A percentile compares a stretch with the other conserved stretches of the same genome.
phyloP scores from a whole-genome alignment of 2,888 invertebrate species.

The Spodoptera picta region DNA sequence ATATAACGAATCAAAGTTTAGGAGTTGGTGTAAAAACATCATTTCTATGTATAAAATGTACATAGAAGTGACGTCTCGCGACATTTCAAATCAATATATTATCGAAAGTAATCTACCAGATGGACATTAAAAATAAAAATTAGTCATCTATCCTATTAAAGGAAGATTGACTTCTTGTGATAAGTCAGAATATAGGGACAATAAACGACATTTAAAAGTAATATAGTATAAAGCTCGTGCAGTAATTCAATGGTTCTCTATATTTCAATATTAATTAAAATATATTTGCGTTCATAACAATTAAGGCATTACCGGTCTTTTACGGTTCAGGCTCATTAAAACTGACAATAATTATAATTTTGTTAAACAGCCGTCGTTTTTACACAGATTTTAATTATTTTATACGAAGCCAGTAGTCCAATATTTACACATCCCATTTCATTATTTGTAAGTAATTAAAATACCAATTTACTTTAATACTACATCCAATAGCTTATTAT shows the following conservation, averaged over 20 bases:
- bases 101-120: too few relatives aligned
- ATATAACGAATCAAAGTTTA: too few relatives aligned
- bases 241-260: not conserved
- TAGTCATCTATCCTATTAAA: too few relatives aligned
- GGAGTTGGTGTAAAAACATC: too few relatives aligned
- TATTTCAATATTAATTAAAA: constrained; percentile 11
- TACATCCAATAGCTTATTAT: too few relatives aligned
- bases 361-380: not conserved
- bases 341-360: constrained; percentile 9
- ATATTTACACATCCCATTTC: not conserved
- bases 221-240: not conserved
- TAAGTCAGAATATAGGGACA: too few relatives aligned
- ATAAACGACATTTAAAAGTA: not conserved
- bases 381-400: constrained; percentile 1
- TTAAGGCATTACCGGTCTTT: constrained; percentile 6
- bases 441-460: not conserved
- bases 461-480: too few relatives aligned
- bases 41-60: too few relatives aligned
- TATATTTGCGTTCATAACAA: constrained; percentile 11
- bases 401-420: not conserved
- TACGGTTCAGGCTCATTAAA: constrained; percentile 20
- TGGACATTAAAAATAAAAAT: too few relatives aligned
- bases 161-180: too few relatives aligned
- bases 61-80: too few relatives aligned
- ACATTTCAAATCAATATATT: too few relatives aligned